phyloP scores from a whole-genome alignment of 2,113 vertebrate species.

The Epinephelus lanceolatus region DNA sequence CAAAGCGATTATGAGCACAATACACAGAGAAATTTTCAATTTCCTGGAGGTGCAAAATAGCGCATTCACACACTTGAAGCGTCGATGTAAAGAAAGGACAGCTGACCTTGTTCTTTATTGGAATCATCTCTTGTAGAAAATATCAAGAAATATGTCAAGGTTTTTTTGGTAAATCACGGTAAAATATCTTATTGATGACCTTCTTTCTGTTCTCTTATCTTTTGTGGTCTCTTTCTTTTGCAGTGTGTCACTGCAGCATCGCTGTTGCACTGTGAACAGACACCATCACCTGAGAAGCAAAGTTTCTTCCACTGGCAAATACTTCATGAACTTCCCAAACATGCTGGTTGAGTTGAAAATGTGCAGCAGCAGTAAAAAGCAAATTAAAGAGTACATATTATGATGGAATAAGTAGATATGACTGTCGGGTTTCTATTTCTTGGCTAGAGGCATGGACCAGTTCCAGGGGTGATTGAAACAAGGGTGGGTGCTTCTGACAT shows the following conservation, averaged over 20 bases:
- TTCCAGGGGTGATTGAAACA: neutral
- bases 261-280: neutral
- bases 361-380: neutral
- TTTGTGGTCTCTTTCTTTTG: neutral
- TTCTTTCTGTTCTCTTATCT: neutral
- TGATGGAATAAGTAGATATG: no score
- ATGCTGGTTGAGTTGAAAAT: neutral
- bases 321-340: neutral
- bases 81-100: neutral
- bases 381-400: neutral
- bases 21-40: neutral
- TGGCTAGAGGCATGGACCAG: neutral
- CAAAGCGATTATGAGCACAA: conserved; percentile 7
- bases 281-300: neutral
- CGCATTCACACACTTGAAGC: neutral
- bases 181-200: neutral
- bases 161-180: neutral
- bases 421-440: neutral
- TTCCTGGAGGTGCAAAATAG: conserved; percentile 13
- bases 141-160: neutral
- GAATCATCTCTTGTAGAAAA: neutral
- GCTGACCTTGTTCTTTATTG: neutral
- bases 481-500: no score
- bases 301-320: neutral
- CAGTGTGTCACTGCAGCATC: neutral